A percentile compares a stretch with the other conserved stretches of the same genome.
Conservation (phyloP, 2,888 invertebrate genomes). For the Cryptocheilus praepositus region DNA sequence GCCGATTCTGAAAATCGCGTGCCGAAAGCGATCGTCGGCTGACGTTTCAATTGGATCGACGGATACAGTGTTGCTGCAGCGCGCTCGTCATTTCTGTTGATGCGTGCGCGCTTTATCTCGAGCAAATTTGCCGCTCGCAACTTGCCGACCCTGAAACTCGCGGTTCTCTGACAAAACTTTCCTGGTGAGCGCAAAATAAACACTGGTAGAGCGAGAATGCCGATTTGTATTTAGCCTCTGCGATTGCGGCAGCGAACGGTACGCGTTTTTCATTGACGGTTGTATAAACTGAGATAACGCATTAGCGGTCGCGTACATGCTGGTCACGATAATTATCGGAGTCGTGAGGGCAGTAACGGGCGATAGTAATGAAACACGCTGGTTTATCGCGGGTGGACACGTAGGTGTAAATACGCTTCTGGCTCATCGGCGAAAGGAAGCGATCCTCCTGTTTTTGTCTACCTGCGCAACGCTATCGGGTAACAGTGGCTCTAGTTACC, state of each 20-base stretch:
- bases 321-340: not conserved
- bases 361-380: not conserved
- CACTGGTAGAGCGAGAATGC: too few species aligned
- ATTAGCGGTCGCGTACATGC: not conserved
- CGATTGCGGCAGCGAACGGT: not conserved
- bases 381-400: not conserved
- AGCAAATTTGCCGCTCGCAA: too few species aligned
- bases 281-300: not conserved
- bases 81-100: too few species aligned
- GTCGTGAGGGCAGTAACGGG: not conserved
- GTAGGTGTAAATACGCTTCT: not conserved
- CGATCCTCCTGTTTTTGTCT: constrained; percentile 9
- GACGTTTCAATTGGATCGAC: too few species aligned
- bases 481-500: constrained; percentile 19
- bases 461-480: constrained; percentile 13
- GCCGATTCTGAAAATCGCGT: too few species aligned
- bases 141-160: too few species aligned
- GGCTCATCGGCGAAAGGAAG: not conserved
- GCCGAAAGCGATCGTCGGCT: too few species aligned
- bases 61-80: too few species aligned
- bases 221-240: not conserved
- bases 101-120: too few species aligned
- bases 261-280: not conserved
- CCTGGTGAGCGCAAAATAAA: too few species aligned
- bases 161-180: too few species aligned